These are phyloP conservation scores for Gari tellinella DNA, from an alignment of 2,888 invertebrate species.

Conservation along the genomic window DNA sequence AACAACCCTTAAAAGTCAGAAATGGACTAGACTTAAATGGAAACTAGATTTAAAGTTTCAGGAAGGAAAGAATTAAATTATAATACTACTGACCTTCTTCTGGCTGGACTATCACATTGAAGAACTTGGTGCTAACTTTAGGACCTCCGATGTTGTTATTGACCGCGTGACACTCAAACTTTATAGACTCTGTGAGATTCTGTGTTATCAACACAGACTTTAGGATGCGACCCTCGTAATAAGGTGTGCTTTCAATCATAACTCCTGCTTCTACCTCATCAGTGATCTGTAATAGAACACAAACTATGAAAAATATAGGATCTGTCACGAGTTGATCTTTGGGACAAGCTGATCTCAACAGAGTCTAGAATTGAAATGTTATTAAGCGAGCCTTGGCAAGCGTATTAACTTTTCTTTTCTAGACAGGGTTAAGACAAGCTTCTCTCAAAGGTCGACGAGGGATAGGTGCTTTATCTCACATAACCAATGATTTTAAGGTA, in stretches of 20 bases:
- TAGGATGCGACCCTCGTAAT: slow-evolving; percentile 19
- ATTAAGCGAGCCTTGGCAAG: too few species aligned
- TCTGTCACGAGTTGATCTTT: too few species aligned
- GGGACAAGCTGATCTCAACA: too few species aligned
- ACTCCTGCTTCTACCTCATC: slow-evolving; percentile 29
- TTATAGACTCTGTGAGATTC: slow-evolving; percentile 63
- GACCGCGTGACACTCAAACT: slow-evolving; percentile 69
- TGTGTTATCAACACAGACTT: slow-evolving; percentile 41
- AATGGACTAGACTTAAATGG: too few species aligned
- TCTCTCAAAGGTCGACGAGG: not conserved
- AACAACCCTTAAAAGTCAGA: too few species aligned
- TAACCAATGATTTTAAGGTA: too few species aligned
- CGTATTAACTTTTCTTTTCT: too few species aligned
- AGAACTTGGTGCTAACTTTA: slow-evolving; percentile 38
- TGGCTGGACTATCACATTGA: slow-evolving; percentile 38
- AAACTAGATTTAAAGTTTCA: too few species aligned
- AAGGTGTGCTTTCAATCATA: slow-evolving; percentile 36
- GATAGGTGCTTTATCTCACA: too few species aligned
- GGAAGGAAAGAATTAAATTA: too few species aligned
- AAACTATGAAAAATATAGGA: too few species aligned
- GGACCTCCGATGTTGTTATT: slow-evolving; percentile 59
- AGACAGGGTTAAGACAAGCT: not conserved
- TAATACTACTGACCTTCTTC: slow-evolving; percentile 40
- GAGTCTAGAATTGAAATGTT: too few species aligned
- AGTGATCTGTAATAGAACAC: slow-evolving; percentile 7